phyloP scores from a whole-genome alignment of 1,140 invertebrate genomes.

The Phenacoccus solenopsis region DNA sequence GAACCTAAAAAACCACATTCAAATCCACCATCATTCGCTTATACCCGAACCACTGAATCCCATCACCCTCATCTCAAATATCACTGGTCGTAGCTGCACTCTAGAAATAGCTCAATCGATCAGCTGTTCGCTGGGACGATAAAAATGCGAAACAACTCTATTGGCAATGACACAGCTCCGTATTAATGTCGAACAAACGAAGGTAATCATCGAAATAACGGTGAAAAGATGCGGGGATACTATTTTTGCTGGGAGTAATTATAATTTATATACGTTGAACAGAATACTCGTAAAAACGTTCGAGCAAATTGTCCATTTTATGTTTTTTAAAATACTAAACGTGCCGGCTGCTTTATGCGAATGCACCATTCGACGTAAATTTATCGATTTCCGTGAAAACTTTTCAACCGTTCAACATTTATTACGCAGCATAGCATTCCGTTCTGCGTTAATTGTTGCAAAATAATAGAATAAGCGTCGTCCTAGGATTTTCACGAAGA shows the following conservation, averaged over 20 bases:
- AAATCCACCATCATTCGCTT: no score
- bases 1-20: no score
- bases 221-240: not conserved
- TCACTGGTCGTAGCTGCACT: no score
- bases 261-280: conserved; percentile 9
- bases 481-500: no score
- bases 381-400: conserved; percentile 9
- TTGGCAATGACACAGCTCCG: not conserved
- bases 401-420: not conserved
- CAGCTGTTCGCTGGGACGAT: no score
- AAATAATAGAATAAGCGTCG: no score
- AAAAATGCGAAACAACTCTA: not conserved
- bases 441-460: not conserved
- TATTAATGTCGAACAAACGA: not conserved
- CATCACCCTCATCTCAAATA: no score
- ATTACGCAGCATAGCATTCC: conserved; percentile 6
- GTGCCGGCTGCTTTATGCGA: not conserved
- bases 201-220: conserved; percentile 9
- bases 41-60: no score
- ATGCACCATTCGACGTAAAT: not conserved
- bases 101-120: no score
- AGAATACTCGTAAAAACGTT: conserved; percentile 3
- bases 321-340: conserved; percentile 8
- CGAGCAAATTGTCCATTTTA: conserved; percentile 8
- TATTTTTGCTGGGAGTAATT: not conserved